Evolutionary conservation across 2,888 invertebrate species (phyloP).

Genomic region (Drosophila sordidula): DNA sequence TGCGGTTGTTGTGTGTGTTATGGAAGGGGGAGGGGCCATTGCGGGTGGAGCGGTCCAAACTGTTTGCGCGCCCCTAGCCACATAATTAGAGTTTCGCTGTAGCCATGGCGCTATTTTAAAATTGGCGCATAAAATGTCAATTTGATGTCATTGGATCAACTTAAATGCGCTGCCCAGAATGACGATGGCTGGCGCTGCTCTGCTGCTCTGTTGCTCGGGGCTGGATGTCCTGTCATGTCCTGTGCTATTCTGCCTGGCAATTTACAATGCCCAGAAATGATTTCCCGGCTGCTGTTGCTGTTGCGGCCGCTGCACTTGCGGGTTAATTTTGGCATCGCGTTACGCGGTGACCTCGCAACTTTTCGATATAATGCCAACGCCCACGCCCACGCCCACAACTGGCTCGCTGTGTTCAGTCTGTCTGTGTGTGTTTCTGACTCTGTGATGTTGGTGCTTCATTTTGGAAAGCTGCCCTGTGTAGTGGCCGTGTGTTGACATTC

Average conservation of each 20-base stretch:
- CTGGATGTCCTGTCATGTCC: constrained; percentile 24
- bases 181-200: constrained; percentile 22
- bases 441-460: constrained; percentile 58
- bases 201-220: constrained; percentile 7
- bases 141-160: constrained; percentile 82
- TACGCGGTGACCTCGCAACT: constrained; percentile 61
- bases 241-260: constrained; percentile 44
- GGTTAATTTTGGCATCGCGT: constrained; percentile 74
- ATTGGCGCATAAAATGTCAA: constrained; percentile 81
- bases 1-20: background rate
- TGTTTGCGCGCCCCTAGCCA: constrained; percentile 68
- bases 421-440: constrained; percentile 25
- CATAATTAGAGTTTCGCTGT: constrained; percentile 70
- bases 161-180: constrained; percentile 67
- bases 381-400: constrained; percentile 14
- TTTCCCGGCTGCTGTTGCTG: constrained; percentile 53
- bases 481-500: constrained; percentile 67
- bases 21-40: too few species aligned
- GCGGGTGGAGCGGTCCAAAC: constrained; percentile 44
- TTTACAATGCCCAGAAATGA: constrained; percentile 67
- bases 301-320: constrained; percentile 59
- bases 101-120: constrained; percentile 64
- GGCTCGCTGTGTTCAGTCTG: constrained; percentile 33
- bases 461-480: constrained; percentile 46
- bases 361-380: constrained; percentile 45